Evolutionary conservation across 2,797 vertebrate species (phyloP).

Genomic region (Sebastes diploproa): DNA sequence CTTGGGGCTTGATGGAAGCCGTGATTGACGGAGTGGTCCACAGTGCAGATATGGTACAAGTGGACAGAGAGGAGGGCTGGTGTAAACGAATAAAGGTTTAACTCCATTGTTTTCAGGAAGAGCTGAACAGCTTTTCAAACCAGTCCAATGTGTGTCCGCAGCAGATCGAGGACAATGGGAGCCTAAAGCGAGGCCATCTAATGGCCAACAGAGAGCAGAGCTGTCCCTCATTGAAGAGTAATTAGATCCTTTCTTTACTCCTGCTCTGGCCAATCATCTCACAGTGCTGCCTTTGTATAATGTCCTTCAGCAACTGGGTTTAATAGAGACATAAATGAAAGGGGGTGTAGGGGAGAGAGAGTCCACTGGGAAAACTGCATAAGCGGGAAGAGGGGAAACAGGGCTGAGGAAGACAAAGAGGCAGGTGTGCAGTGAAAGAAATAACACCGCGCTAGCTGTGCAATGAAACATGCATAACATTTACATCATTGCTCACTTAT

Average conservation of each 20-base stretch:
- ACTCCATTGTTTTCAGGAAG: conserved; percentile 5
- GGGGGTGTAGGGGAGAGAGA: neutral
- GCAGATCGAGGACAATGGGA: conserved; percentile 55
- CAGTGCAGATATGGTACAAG: neutral
- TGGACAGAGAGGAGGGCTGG: neutral
- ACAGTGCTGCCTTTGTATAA: conserved; percentile 77
- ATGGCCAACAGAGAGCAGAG: conserved; percentile 64
- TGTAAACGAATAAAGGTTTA: neutral
- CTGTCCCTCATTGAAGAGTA: conserved; percentile 69
- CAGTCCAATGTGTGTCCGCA: conserved; percentile 16
- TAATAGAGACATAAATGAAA: conserved; percentile 60
- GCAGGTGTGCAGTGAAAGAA: conserved; percentile 47
- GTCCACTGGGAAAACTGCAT: conserved; percentile 10
- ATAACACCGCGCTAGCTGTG: neutral
- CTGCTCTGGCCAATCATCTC: conserved; percentile 58
- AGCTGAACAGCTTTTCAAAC: conserved; percentile 21
- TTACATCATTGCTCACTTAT: conserved; percentile 22
- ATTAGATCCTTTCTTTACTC: conserved; percentile 73
- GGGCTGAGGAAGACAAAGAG: conserved; percentile 36
- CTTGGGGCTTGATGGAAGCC: conserved; percentile 16
- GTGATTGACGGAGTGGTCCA: conserved; percentile 8
- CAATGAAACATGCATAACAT: conserved; percentile 8
- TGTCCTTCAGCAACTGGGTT: conserved; percentile 57
- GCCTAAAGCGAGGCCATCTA: conserved; percentile 37
- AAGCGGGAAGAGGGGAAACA: conserved; percentile 1